These are phyloP conservation scores for Nomada fabriciana DNA, from an alignment of 2,888 invertebrate species.

Conservation along the genomic window DNA sequence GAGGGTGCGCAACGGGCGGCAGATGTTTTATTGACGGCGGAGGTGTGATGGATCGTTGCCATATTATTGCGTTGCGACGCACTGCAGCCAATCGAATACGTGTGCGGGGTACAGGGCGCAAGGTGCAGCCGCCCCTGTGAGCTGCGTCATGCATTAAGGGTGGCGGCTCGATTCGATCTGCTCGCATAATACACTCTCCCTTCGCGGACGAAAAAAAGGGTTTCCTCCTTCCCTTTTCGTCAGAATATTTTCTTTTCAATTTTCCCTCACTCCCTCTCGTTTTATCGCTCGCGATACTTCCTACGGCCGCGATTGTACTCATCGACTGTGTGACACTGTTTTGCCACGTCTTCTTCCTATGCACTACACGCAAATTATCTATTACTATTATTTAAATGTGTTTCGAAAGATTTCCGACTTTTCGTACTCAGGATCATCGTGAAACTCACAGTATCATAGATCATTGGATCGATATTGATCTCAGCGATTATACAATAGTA, in stretches of 20 bases:
- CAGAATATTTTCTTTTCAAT: constrained; percentile 4
- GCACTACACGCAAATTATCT: too few species aligned
- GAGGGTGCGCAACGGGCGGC: constrained; percentile 60
- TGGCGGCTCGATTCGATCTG: constrained; percentile 67
- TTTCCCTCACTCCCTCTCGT: too few species aligned
- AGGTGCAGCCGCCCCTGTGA: constrained; percentile 54
- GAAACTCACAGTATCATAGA: too few species aligned
- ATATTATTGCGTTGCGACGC: constrained; percentile 74
- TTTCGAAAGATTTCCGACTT: too few species aligned
- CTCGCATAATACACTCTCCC: constrained; percentile 64
- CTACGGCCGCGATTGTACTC: too few species aligned
- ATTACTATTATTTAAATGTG: too few species aligned
- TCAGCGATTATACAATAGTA: too few species aligned
- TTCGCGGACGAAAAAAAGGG: constrained; percentile 35
- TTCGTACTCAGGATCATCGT: too few species aligned
- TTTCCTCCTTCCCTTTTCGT: constrained; percentile 8
- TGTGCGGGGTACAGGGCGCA: constrained; percentile 65
- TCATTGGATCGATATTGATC: too few species aligned
- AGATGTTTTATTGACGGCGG: constrained; percentile 77
- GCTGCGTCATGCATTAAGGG: constrained; percentile 74
- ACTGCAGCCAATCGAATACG: constrained; percentile 73
- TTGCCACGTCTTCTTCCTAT: too few species aligned
- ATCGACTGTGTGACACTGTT: too few species aligned
- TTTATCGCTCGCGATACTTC: neutral
- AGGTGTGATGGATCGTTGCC: constrained; percentile 75